Evolutionary conservation across 2,888 invertebrate genomes (phyloP), one percentile per base, ranked within the genome.

Genomic region (Drosophila atripex): DNA sequence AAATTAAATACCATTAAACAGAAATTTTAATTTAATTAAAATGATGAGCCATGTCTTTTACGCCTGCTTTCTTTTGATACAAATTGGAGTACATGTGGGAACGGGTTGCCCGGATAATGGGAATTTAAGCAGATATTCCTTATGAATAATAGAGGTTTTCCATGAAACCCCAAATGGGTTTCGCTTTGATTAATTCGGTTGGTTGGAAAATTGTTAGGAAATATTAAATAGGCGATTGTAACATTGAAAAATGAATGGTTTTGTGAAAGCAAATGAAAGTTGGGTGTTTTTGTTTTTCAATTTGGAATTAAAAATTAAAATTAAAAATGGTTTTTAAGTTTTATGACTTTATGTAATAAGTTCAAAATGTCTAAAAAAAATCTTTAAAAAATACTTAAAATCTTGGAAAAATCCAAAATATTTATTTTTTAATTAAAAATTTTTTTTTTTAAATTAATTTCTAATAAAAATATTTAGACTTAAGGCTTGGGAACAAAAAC

Each of bases 1-100:
- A 63, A 63, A 63, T 63, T 45, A 52, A 63, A 63, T 64, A 53
- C 63, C 65, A 64, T 64, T 65, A 64, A 52, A 16, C 66, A 21
- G 43, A 64, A 64, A 64, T 57, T 53, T 56, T 51, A 54, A 47
- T 71, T 60, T 56, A 64, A 55, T 50, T 57, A 56, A 55, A 49
- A 45, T 45, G 63, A 65, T 64, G 63, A 65, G 63, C 52, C 43
- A 45, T 64, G 43, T 25, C 32, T 64, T 28, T 47, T 43, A 16
- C 7, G 38, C 21, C 50, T 32, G 14, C n/a, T 55, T 39, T 18
- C 35, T 21, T 18, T 50, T 23, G 18, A 53, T 52, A 73, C 25
- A 51, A 70, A 54, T 64, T 54, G 66, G 65, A 65, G 46, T 38
- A 46, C 16, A 28, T 4, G 32, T n/a, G 23, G 39, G 39, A 14